phyloP scores from a whole-genome alignment of 2,797 vertebrate genomes.

The Arctocebus calabarensis region DNA sequence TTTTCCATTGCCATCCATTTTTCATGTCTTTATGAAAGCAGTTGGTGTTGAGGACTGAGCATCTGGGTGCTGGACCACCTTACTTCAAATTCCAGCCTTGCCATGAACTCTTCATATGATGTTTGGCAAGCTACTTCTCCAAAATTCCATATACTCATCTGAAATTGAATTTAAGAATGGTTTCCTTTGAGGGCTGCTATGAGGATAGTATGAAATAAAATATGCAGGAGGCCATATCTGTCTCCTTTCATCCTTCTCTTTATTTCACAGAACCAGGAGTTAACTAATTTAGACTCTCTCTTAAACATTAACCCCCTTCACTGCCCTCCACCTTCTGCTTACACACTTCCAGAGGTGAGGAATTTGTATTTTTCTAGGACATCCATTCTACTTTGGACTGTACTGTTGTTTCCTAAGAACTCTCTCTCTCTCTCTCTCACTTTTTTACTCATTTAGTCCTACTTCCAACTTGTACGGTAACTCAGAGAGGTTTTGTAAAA shows the following conservation, averaged over 20 bases:
- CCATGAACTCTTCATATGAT: background rate
- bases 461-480: background rate
- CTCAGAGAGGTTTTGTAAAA: background rate
- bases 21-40: background rate
- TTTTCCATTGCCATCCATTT: background rate
- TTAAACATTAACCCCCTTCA: background rate
- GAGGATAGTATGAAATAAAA: background rate
- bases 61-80: background rate
- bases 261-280: background rate
- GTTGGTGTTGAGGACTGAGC: background rate
- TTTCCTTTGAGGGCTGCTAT: background rate
- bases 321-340: background rate
- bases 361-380: background rate
- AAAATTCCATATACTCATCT: constrained; percentile 28
- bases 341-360: background rate
- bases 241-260: background rate
- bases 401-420: background rate
- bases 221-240: background rate
- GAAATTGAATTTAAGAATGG: constrained; percentile 15
- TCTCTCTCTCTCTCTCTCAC: background rate
- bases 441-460: background rate
- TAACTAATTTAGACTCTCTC: background rate
- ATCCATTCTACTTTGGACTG: background rate
- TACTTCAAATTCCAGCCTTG: background rate
- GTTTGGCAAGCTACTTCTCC: background rate